Evolutionary conservation across 2,888 invertebrate species (phyloP).

Genomic region (Patella ulyssiponensis): DNA sequence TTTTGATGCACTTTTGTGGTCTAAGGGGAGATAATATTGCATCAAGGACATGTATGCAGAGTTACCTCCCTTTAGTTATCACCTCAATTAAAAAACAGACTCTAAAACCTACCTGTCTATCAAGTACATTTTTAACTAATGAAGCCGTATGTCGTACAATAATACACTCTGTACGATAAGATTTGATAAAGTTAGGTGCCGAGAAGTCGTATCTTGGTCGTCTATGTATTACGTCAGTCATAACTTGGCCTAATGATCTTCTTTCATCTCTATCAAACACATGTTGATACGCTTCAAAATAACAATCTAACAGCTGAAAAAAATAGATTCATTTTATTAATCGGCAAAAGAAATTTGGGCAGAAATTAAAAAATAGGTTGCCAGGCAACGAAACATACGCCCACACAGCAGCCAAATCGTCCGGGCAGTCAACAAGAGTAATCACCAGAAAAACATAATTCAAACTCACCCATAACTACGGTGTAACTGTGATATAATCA

Average conservation of each 20-base stretch:
- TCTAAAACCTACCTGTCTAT: constrained; percentile 61
- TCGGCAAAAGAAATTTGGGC: background rate
- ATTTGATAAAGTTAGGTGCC: constrained; percentile 64
- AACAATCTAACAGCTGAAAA: constrained; percentile 70
- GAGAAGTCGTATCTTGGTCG: constrained; percentile 67
- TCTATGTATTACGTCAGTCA: constrained; percentile 67
- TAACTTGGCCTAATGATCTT: constrained; percentile 64
- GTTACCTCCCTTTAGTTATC: too few relatives aligned
- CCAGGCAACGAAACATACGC: too few relatives aligned
- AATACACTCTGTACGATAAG: constrained; percentile 68
- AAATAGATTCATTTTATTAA: background rate
- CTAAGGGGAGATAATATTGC: too few relatives aligned
- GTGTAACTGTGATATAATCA: too few relatives aligned
- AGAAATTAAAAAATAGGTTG: too few relatives aligned
- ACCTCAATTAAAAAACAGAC: too few relatives aligned
- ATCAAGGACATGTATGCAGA: too few relatives aligned
- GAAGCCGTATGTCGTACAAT: constrained; percentile 60
- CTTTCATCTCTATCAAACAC: constrained; percentile 70
- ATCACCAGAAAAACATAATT: too few relatives aligned
- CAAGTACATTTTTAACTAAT: constrained; percentile 66
- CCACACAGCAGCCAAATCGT: too few relatives aligned
- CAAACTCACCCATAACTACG: too few relatives aligned
- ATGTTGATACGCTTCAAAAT: constrained; percentile 71
- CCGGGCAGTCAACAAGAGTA: too few relatives aligned
- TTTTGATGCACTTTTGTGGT: too few relatives aligned